A percentile compares a stretch with the other conserved stretches of the same genome.
phyloP scores from a whole-genome alignment of 2,888 invertebrate species.

The Hydrotaea cyrtoneurina region DNA sequence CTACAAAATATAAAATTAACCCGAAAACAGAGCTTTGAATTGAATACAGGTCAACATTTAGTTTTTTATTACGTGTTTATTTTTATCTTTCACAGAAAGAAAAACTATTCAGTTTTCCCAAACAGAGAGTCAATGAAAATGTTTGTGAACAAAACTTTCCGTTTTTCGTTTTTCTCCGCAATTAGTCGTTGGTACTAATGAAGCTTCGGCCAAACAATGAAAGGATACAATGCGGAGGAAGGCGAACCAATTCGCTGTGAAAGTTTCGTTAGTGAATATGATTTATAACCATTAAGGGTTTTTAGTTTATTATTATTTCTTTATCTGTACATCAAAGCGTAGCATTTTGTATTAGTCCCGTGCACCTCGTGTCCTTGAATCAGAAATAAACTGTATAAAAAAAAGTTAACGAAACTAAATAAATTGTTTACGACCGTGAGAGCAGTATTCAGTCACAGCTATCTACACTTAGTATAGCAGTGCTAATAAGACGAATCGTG shows the following conservation, averaged over 20 bases:
- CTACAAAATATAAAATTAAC: no score
- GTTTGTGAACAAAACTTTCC: slow-evolving; percentile 25
- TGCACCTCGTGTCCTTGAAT: slow-evolving; percentile 44
- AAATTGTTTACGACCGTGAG: slow-evolving; percentile 26
- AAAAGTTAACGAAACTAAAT: slow-evolving; percentile 44
- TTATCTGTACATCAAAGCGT: slow-evolving; percentile 50
- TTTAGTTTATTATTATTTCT: slow-evolving; percentile 42
- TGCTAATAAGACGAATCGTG: no score
- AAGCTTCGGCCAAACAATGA: background rate
- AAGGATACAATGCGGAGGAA: background rate
- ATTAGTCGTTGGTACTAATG: background rate
- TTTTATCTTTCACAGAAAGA: background rate
- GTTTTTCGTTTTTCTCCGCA: background rate
- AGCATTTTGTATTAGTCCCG: slow-evolving; percentile 27
- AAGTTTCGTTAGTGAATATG: slow-evolving; percentile 38
- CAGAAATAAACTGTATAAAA: slow-evolving; percentile 39
- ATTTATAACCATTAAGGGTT: slow-evolving; percentile 52
- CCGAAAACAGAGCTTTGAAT: background rate
- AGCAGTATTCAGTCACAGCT: background rate
- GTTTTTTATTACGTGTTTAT: background rate
- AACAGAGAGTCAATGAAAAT: slow-evolving; percentile 2
- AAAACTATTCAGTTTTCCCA: slow-evolving; percentile 2
- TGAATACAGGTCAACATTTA: background rate
- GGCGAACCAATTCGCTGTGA: slow-evolving; percentile 1
- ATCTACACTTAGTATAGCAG: background rate